Evolutionary conservation across 1,140 invertebrate species (phyloP), one percentile per base, ranked within the genome.

Genomic region (Colletes latitarsis): DNA sequence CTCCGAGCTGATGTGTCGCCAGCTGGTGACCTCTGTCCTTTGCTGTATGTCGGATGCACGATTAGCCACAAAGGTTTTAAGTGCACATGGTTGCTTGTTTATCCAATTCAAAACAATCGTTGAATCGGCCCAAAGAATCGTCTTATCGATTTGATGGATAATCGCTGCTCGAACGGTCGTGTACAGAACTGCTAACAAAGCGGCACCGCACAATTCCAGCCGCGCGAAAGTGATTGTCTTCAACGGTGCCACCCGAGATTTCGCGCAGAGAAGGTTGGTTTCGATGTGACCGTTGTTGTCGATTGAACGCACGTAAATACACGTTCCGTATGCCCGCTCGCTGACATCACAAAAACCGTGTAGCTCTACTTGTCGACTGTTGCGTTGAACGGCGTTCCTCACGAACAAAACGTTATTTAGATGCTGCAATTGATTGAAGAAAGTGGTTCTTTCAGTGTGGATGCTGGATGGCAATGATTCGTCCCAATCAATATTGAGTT

Each of bases 301-400:
- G 10, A 69, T 57, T 5, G 67, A 46, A 0, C 79, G 55, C 0
- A 58, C 9, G 15, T 76, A 76, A 8, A 81, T 0, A 14, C 66
- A 81, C 0, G 79, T 58, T 10, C 72, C 67, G 19, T 81, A 81
- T 0, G 70, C 72, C 0, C 4, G 66, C 12, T 75, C 52, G 10
- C 58, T 64, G 0, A 71, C 78, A 10, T 81, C 78, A 12, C 67
- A 81, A 10, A 81, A 81, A 21, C 78, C 79, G 21, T 75, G 72
- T 0, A 81, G 1, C 53, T 81, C 55, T 0, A 53, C n/a, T 30
- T 30, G 30, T 30, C 30, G 30, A 30, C 30, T 30, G 0, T 55
- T 55, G 0, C 19, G 8, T 17, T 14, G 3, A 46, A 1, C 0
- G 1, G 17, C n/a, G 12, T 6, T 4, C 55, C 21, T 1, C 49